Percentiles rank a stretch among this genome's conserved stretches.
Evolutionary conservation across 1,140 invertebrate species (phyloP).

Genomic region (Atta cephalotes): DNA sequence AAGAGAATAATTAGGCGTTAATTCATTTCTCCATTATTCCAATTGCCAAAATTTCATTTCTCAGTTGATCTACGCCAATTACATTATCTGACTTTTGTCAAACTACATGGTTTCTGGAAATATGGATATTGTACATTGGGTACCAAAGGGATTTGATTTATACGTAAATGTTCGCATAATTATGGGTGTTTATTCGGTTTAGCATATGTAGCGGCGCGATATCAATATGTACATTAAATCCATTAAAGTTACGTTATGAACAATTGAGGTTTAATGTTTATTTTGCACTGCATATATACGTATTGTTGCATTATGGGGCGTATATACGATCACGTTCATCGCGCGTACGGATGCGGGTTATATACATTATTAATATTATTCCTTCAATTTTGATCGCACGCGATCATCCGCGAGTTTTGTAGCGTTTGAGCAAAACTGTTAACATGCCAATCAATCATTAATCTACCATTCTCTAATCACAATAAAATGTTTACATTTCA

Average conservation of each 20-base stretch:
- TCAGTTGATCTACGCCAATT: slow-evolving; percentile 37
- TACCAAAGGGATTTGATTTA: slow-evolving; percentile 34
- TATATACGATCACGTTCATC: neutral
- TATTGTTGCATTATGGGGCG: slow-evolving; percentile 55
- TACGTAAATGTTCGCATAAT: slow-evolving; percentile 69
- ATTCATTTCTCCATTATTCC: neutral
- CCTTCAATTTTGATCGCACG: slow-evolving; percentile 41
- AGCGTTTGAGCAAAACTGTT: neutral
- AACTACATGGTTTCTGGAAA: neutral
- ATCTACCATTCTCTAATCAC: neutral
- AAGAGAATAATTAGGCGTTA: neutral
- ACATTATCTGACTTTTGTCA: slow-evolving; percentile 46
- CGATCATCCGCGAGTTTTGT: slow-evolving; percentile 28
- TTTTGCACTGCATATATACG: slow-evolving; percentile 47
- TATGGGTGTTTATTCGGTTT: slow-evolving; percentile 55
- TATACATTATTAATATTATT: slow-evolving; percentile 62
- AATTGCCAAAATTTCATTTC: slow-evolving; percentile 3
- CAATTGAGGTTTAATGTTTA: slow-evolving; percentile 66
- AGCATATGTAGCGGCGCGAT: slow-evolving; percentile 52
- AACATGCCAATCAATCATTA: neutral
- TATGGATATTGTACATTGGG: slow-evolving; percentile 17
- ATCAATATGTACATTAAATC: slow-evolving; percentile 68
- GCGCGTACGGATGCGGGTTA: slow-evolving; percentile 10
- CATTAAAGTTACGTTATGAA: slow-evolving; percentile 52
- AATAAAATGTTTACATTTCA: neutral